Percentiles rank a stretch among this genome's conserved stretches.
phyloP scores from a whole-genome alignment of 2,888 invertebrate species.

The Tortricodes alternella region DNA sequence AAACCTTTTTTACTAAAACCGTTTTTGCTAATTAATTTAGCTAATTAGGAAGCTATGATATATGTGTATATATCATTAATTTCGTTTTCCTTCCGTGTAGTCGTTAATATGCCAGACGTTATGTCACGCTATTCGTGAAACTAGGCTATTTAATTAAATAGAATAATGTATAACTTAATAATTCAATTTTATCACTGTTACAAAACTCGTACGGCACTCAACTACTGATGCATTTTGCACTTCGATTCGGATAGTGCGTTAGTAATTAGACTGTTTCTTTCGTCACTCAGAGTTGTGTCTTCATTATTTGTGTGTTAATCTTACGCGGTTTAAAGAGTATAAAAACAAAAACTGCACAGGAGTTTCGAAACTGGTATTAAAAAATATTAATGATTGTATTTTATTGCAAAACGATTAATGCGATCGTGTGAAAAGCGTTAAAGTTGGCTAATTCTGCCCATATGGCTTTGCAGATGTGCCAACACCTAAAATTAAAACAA shows the following conservation, averaged over 20 bases:
- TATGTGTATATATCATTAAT: background rate
- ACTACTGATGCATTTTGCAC: no score
- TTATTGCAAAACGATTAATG: constrained; percentile 6
- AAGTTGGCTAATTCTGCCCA: constrained; percentile 1
- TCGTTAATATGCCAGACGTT: background rate
- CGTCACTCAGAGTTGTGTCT: no score
- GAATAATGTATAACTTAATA: no score
- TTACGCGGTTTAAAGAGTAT: background rate
- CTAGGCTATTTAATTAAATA: background rate
- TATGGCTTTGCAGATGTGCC: background rate
- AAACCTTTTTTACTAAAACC: no score
- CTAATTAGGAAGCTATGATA: no score
- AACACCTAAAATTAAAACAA: background rate
- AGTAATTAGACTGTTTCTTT: no score
- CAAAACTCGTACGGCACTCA: no score
- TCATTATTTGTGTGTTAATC: background rate
- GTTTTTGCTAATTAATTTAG: no score
- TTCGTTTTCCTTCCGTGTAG: constrained; percentile 19
- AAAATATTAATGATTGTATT: background rate
- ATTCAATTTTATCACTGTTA: no score
- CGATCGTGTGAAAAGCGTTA: background rate
- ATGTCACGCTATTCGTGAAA: constrained; percentile 11
- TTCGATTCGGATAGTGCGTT: no score
- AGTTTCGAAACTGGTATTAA: background rate
- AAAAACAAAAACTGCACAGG: no score